phyloP scores from a whole-genome alignment of 1,140 invertebrate genomes.

The Trachymyrmex septentrionalis region DNA sequence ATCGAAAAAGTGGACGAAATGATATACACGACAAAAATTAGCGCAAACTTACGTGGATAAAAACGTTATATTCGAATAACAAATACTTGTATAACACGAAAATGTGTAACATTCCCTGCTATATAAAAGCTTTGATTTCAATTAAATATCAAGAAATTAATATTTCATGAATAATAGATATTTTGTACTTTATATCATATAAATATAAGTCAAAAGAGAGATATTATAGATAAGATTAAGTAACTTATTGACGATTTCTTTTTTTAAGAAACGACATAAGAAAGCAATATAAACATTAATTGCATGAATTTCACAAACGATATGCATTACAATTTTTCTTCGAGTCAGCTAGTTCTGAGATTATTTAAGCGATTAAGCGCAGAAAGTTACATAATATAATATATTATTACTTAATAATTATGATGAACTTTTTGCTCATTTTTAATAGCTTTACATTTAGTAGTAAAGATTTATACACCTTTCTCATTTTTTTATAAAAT shows the following conservation, averaged over 20 bases:
- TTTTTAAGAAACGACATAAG: not conserved
- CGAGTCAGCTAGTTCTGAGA: not conserved
- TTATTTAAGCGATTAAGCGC: not conserved
- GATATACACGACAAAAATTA: not conserved
- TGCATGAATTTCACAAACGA: not conserved
- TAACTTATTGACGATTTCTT: no score
- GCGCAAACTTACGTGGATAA: not conserved
- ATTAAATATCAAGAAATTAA: slow-evolving; percentile 32
- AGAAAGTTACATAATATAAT: not conserved
- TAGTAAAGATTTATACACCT: not conserved
- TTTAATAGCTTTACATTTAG: not conserved
- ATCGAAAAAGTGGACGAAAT: not conserved
- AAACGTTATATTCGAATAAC: slow-evolving; percentile 10
- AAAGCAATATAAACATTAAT: not conserved
- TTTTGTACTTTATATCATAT: not conserved
- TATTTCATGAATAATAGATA: not conserved
- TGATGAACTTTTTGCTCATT: not conserved
- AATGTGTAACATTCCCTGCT: not conserved
- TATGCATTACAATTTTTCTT: not conserved
- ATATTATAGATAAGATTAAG: slow-evolving; percentile 6
- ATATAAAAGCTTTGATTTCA: not conserved
- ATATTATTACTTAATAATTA: not conserved
- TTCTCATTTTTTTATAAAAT: not conserved
- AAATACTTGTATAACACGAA: slow-evolving; percentile 6
- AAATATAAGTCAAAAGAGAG: not conserved